These are phyloP conservation scores for Petrocephalus schoutedeni DNA, from an alignment of 2,797 vertebrate species.

Conservation along the genomic window DNA sequence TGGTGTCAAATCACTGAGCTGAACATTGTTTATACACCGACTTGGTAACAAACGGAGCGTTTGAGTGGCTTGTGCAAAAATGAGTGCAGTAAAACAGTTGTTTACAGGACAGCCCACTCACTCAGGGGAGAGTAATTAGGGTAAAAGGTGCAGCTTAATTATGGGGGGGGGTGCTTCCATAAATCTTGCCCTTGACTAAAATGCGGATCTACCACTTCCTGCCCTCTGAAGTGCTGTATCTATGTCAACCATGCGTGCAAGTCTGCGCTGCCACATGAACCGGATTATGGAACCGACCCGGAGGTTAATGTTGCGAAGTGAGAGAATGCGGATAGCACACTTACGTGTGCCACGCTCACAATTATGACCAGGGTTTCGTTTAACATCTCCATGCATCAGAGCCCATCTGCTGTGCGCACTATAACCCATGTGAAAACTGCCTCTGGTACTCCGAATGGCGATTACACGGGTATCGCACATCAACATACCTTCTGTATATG, in stretches of 20 bases:
- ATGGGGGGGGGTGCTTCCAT: background rate
- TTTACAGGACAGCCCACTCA: conserved; percentile 24
- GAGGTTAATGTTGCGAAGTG: background rate
- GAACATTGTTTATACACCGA: background rate
- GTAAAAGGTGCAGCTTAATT: conserved; percentile 14
- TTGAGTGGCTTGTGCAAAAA: conserved; percentile 33
- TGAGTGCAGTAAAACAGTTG: conserved; percentile 39
- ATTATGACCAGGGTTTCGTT: background rate
- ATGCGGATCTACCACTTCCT: conserved; percentile 6
- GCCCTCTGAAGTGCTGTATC: background rate
- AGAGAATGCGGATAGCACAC: background rate
- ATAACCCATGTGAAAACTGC: background rate
- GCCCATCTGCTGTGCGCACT: conserved; percentile 2
- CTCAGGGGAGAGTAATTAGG: background rate
- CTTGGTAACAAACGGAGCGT: conserved; percentile 46
- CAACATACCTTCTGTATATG: background rate
- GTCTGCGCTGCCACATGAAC: background rate
- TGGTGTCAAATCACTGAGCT: background rate
- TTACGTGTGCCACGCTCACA: background rate
- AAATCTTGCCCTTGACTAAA: background rate
- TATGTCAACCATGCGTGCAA: background rate
- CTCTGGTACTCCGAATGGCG: background rate
- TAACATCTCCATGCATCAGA: conserved; percentile 10
- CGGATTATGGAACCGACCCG: background rate
- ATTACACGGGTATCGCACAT: background rate